These are phyloP conservation scores for Diadophis punctatus DNA, from an alignment of 2,113 vertebrate genomes.

Conservation along the genomic window DNA sequence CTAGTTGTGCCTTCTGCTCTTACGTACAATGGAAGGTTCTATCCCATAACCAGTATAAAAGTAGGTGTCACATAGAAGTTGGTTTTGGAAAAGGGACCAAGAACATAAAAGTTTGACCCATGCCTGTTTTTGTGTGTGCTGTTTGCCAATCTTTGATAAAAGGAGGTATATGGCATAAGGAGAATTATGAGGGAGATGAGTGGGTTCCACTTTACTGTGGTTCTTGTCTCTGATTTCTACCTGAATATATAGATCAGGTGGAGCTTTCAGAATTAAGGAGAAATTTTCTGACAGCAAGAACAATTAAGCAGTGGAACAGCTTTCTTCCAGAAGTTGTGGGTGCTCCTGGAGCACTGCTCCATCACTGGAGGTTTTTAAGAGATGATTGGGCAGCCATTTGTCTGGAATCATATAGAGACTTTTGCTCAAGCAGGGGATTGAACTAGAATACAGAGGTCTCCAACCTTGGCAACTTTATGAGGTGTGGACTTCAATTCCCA, in stretches of 20 bases:
- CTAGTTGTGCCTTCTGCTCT: neutral
- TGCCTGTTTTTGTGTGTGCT: neutral
- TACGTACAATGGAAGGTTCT: neutral
- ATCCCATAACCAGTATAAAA: neutral
- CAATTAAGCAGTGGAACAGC: neutral
- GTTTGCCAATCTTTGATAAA: neutral
- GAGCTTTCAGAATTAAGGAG: neutral
- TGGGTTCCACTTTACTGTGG: neutral
- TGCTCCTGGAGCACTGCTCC: neutral
- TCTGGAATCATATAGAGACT: neutral
- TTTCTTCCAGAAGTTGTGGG: neutral
- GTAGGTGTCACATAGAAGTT: neutral
- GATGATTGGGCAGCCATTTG: neutral
- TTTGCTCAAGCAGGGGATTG: neutral
- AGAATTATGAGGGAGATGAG: neutral
- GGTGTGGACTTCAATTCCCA: too few species aligned
- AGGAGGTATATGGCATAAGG: neutral
- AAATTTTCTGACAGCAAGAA: neutral
- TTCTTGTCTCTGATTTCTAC: neutral
- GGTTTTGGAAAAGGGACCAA: neutral
- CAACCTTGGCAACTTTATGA: too few species aligned
- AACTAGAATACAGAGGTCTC: too few species aligned
- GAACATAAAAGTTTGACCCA: neutral
- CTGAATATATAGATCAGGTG: neutral
- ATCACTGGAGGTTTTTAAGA: neutral